Percentiles rank a stretch among this genome's conserved stretches.
These are phyloP conservation scores for Catharus ustulatus DNA, from an alignment of 2,797 vertebrate genomes.

Conservation along the genomic window DNA sequence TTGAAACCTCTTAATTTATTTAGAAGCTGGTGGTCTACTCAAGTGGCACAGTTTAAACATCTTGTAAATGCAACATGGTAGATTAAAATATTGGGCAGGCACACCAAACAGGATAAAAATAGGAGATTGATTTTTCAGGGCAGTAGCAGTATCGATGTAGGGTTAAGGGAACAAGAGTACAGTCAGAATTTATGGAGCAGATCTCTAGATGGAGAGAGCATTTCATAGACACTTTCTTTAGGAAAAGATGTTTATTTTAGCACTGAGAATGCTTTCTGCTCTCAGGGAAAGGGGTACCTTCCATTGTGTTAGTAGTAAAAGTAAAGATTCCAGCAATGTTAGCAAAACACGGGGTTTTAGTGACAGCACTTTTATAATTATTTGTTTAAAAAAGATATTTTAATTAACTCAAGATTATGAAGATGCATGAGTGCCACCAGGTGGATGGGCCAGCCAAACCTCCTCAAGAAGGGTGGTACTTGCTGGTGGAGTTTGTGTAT, in stretches of 20 bases:
- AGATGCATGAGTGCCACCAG: constrained; percentile 15
- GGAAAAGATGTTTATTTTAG: not conserved
- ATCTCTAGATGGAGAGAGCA: not conserved
- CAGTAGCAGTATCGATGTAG: not conserved
- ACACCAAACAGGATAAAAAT: not conserved
- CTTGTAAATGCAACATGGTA: not conserved
- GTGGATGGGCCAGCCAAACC: not conserved
- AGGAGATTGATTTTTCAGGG: not conserved
- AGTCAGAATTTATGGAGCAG: not conserved
- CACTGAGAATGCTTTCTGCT: not conserved
- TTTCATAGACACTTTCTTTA: not conserved
- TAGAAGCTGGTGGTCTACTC: not conserved
- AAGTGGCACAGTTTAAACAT: not conserved
- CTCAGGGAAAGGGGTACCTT: accelerated
- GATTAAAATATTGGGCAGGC: not conserved
- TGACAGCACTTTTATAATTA: not conserved
- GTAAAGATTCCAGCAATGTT: not conserved
- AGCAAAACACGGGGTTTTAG: not conserved
- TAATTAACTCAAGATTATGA: not conserved
- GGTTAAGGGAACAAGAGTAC: not conserved
- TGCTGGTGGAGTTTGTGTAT: not conserved
- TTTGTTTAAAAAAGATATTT: not conserved
- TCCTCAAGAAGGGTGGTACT: not conserved
- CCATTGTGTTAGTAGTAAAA: not conserved
- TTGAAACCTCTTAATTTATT: not conserved